Evolutionary conservation across 1,140 invertebrate genomes (phyloP).

Genomic region (Eumaeus atala): DNA sequence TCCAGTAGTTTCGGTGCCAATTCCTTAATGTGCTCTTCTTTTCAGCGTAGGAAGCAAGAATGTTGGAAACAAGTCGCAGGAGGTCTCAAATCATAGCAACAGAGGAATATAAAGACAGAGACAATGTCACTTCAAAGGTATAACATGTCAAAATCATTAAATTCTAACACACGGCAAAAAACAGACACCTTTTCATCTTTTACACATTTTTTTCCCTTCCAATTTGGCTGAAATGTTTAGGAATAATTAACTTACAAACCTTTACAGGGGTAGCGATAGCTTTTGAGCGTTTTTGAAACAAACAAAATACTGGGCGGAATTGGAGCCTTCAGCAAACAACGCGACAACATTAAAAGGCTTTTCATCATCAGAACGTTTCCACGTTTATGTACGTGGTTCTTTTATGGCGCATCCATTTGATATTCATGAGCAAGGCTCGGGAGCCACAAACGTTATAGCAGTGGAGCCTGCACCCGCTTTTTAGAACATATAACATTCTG

Average conservation of each 20-base stretch:
- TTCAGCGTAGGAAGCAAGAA: too few species aligned
- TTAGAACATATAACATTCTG: too few species aligned
- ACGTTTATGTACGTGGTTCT: not conserved
- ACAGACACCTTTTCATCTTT: not conserved
- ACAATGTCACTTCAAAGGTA: too few species aligned
- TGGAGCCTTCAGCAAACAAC: not conserved
- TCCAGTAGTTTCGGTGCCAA: too few species aligned
- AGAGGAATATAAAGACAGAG: too few species aligned
- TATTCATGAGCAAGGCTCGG: too few species aligned
- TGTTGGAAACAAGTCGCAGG: too few species aligned
- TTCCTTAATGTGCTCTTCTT: too few species aligned
- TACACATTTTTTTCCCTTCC: constrained; percentile 5
- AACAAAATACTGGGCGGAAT: constrained; percentile 4
- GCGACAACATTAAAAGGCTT: constrained; percentile 2
- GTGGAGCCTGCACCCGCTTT: too few species aligned
- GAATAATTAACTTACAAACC: constrained; percentile 9
- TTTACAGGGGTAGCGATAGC: not conserved
- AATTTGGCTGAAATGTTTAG: constrained; percentile 5
- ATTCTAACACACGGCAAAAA: not conserved
- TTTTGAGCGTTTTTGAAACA: constrained; percentile 5
- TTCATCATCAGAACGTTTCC: constrained; percentile 1
- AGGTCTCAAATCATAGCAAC: too few species aligned
- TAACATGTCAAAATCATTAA: not conserved
- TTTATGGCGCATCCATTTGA: too few species aligned
- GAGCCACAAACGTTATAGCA: too few species aligned